Evolutionary conservation across 2,888 invertebrate species (phyloP).

Genomic region (Carpatolechia fugitivella): DNA sequence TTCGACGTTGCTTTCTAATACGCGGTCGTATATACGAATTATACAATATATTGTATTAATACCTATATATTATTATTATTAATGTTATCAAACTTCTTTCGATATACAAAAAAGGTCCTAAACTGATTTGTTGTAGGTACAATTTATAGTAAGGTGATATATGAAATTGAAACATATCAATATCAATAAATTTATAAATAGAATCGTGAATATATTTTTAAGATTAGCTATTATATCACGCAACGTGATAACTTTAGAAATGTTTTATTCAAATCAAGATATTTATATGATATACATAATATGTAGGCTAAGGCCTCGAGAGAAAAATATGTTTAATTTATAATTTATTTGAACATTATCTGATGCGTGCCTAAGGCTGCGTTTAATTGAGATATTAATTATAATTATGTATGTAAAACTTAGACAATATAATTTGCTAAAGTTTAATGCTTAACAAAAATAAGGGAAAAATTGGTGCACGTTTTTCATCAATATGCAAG

Average conservation of each 20-base stretch:
- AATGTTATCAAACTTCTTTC: background rate
- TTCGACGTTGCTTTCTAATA: conserved; percentile 55
- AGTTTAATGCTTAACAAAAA: too few relatives aligned
- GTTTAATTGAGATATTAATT: background rate
- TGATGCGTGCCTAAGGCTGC: background rate
- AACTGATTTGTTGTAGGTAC: background rate
- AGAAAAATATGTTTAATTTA: background rate
- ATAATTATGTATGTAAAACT: too few relatives aligned
- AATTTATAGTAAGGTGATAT: background rate
- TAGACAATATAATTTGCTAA: too few relatives aligned
- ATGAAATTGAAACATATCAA: background rate
- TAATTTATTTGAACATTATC: background rate
- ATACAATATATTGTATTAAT: conserved; percentile 4
- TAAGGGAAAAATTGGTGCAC: too few relatives aligned
- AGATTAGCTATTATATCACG: background rate
- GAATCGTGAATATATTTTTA: background rate
- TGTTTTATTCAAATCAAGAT: conserved; percentile 3
- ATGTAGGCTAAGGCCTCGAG: background rate
- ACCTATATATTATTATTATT: too few relatives aligned
- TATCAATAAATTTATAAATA: background rate
- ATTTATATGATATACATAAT: background rate
- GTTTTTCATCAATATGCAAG: too few relatives aligned
- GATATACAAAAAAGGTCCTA: background rate
- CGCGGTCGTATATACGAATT: conserved; percentile 20
- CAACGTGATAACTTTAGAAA: background rate